Base-by-base conservation (phyloP, 1,140 invertebrate species). In the Tetramorium simillimum region DNA sequence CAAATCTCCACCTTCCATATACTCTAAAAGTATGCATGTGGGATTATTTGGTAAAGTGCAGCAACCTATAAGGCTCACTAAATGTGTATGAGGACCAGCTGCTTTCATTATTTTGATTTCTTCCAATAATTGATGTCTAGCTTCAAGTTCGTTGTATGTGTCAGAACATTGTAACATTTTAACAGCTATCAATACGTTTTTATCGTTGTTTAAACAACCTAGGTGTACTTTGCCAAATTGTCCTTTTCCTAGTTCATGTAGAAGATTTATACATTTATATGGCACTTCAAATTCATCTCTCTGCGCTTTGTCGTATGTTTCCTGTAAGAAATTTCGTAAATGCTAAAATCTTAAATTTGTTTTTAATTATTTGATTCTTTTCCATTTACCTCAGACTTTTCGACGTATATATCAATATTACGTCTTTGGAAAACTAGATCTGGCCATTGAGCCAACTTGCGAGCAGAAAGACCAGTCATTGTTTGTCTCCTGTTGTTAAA, bases 41-140 rank as follows among this genome's bases (percentile, higher is more conserved):
- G 96, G 98, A 78, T 89, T 91, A 86, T 96, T 95, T 60, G 95
- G 93, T n/a, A 95, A 94, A 1, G 97, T 98, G 89, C 97, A 98
- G 91, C 97, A 98, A 0, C 97, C 98, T 3, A 98, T 93, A 63
- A 99, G 95, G 65, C 96, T 96, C 5, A 99, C 97, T 37, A 99
- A 96, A 93, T 98, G 97, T 16, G 96, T 96, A 94, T 99, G 98
- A 0, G 95, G 94, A 1, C 97, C 98, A 2, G 98, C 97, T 46
- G 96, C 96, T 93, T 98, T 98, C 94, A 98, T 96, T 94, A 98
- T 97, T 28, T 96, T 95, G 10, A 99, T 97, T 95, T 99, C 98
- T 1, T 96, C 95, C 6, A 98, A 93, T 90, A 98, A 96, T 88
- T 97, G 96, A 21, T 96, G 95, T 3, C 96, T 94, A 87, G 96